A percentile compares a stretch with the other conserved stretches of the same genome.
These are phyloP conservation scores for Drosophila nigritarsus DNA, from an alignment of 2,888 invertebrate genomes.

Conservation along the genomic window DNA sequence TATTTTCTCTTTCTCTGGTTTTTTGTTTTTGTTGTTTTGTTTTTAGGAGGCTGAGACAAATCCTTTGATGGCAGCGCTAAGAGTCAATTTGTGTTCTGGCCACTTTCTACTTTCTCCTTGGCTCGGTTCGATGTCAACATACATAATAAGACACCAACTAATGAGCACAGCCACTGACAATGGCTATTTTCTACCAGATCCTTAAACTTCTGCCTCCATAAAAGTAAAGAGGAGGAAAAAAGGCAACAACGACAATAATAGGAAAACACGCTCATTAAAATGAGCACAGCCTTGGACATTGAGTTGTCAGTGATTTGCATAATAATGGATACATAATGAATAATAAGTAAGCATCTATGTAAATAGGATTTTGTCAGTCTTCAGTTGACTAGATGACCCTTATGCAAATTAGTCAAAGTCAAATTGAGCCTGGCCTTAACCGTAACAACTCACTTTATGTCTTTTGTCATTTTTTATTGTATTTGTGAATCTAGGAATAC, in stretches of 20 bases:
- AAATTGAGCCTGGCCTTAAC: not conserved
- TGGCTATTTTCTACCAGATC: slow-evolving; percentile 6
- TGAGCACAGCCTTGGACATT: slow-evolving; percentile 67
- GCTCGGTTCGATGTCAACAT: slow-evolving; percentile 30
- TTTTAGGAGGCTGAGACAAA: slow-evolving; percentile 36
- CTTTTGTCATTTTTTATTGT: slow-evolving; percentile 15
- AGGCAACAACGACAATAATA: slow-evolving; percentile 26
- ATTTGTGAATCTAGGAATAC: not conserved
- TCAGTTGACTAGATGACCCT: slow-evolving; percentile 63
- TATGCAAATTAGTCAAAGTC: slow-evolving; percentile 61
- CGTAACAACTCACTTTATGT: not conserved
- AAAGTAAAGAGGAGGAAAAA: slow-evolving; percentile 24
- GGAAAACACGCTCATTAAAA: slow-evolving; percentile 70
- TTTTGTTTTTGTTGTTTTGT: not conserved
- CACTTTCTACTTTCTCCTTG: not conserved
- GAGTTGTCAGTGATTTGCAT: slow-evolving; percentile 81
- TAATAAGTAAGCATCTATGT: slow-evolving; percentile 62
- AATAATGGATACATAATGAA: slow-evolving; percentile 81
- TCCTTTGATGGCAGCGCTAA: slow-evolving; percentile 77
- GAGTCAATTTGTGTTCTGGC: slow-evolving; percentile 65
- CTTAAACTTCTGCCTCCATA: slow-evolving; percentile 25
- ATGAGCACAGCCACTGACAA: slow-evolving; percentile 50
- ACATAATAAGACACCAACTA: slow-evolving; percentile 48
- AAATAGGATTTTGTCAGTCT: slow-evolving; percentile 31
- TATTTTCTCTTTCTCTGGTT: slow-evolving; percentile 7